phyloP scores from a whole-genome alignment of 2,888 invertebrate species.

The Ectemnius continuus region DNA sequence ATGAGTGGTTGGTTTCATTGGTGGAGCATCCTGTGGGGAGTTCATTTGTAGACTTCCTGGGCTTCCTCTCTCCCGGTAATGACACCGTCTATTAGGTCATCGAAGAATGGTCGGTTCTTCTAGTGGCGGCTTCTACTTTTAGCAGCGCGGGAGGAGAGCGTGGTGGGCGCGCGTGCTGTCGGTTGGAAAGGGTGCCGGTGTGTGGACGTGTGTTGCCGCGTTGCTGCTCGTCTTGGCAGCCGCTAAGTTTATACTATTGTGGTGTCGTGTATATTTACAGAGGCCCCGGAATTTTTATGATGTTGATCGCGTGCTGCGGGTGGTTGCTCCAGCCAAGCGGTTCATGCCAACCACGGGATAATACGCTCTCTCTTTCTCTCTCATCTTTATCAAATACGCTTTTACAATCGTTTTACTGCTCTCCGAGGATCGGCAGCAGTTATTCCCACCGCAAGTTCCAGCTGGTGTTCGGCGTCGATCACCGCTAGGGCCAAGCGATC shows the following conservation, averaged over 20 bases:
- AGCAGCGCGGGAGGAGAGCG: slow-evolving; percentile 33
- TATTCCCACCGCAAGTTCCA: too few species aligned
- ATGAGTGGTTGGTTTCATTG: too few species aligned
- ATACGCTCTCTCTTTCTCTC: too few species aligned
- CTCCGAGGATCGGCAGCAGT: too few species aligned
- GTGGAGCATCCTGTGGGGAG: too few species aligned
- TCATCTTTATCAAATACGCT: too few species aligned
- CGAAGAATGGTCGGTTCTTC: slow-evolving; percentile 49
- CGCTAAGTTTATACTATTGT: slow-evolving; percentile 65
- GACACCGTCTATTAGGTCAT: slow-evolving; percentile 57
- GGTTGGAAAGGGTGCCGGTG: too few species aligned
- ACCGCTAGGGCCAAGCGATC: neutral
- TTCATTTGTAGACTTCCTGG: too few species aligned
- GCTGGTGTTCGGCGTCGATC: neutral
- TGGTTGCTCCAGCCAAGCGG: neutral
- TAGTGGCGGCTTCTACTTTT: slow-evolving; percentile 40
- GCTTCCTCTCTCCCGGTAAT: slow-evolving; percentile 41
- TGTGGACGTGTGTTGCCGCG: neutral
- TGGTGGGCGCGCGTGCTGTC: slow-evolving; percentile 24
- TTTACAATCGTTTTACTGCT: too few species aligned
- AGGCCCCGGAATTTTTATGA: slow-evolving; percentile 73
- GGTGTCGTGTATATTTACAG: slow-evolving; percentile 72
- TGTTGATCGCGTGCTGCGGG: slow-evolving; percentile 59
- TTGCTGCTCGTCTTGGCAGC: slow-evolving; percentile 53
- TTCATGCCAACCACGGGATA: too few species aligned